These are phyloP conservation scores for Polypedilum vanderplanki DNA, from an alignment of 1,140 invertebrate species.

Conservation along the genomic window DNA sequence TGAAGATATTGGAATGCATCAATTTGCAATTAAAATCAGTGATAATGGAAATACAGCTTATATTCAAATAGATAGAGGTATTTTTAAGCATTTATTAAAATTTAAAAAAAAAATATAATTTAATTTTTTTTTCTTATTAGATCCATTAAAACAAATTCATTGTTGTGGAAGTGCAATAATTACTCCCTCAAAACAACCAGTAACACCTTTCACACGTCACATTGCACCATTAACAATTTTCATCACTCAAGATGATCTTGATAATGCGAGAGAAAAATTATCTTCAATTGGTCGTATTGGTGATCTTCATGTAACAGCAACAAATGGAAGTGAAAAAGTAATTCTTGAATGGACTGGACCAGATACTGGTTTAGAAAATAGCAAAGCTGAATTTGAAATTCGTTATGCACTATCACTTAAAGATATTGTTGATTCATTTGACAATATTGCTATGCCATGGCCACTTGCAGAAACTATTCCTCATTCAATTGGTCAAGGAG, in stretches of 20 bases:
- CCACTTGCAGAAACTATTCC: slow-evolving; percentile 41
- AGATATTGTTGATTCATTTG: slow-evolving; percentile 46
- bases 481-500: slow-evolving; percentile 44
- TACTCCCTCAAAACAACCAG: slow-evolving; percentile 41
- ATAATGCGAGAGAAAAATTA: slow-evolving; percentile 32
- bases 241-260: slow-evolving; percentile 41
- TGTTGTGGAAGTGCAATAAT: slow-evolving; percentile 48
- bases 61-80: slow-evolving; percentile 33
- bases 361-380: slow-evolving; percentile 47
- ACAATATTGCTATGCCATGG: slow-evolving; percentile 41
- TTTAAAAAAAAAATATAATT: background rate
- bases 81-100: slow-evolving; percentile 33
- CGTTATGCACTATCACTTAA: slow-evolving; percentile 42
- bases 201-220: slow-evolving; percentile 46
- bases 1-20: slow-evolving; percentile 47
- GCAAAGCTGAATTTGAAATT: slow-evolving; percentile 47
- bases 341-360: slow-evolving; percentile 50
- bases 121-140: slow-evolving; percentile 34
- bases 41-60: slow-evolving; percentile 50
- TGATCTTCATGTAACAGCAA: slow-evolving; percentile 43
- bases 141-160: slow-evolving; percentile 35
- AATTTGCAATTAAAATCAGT: slow-evolving; percentile 45
- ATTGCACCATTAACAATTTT: slow-evolving; percentile 45
- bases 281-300: slow-evolving; percentile 43
- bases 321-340: slow-evolving; percentile 43